phyloP scores from a whole-genome alignment of 2,113 vertebrate species.

The Apeltes quadracus region DNA sequence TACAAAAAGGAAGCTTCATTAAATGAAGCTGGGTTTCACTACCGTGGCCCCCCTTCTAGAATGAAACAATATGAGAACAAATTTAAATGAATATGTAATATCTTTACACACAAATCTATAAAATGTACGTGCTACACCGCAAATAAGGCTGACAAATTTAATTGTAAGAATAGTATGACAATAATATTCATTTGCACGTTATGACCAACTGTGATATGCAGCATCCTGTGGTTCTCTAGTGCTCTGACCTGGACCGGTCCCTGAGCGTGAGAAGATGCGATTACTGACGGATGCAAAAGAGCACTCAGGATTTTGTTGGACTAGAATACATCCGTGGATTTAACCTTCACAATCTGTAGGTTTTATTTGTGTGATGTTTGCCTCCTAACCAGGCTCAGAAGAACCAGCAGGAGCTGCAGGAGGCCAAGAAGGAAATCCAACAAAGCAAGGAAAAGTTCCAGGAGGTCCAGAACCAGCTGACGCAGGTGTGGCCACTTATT shows the following conservation, averaged over 20 bases:
- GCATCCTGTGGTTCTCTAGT: not conserved
- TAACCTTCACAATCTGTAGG: not conserved
- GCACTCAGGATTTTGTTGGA: not conserved
- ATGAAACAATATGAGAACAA: no score
- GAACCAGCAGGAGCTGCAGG: constrained; percentile 76
- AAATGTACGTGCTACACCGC: no score
- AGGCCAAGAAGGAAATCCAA: constrained; percentile 69
- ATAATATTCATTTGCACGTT: no score
- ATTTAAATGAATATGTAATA: no score
- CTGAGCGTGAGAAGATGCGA: no score
- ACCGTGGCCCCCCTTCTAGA: not conserved
- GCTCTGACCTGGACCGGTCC: not conserved
- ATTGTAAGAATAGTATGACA: no score
- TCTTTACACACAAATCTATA: no score
- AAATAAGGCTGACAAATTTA: no score
- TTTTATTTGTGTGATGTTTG: not conserved
- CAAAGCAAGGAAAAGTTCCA: constrained; percentile 65
- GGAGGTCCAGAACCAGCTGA: constrained; percentile 63
- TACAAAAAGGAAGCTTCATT: not conserved
- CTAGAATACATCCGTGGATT: not conserved
- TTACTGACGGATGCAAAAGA: no score
- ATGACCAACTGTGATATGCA: not conserved
- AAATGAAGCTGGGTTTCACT: not conserved
- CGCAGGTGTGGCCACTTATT: constrained; percentile 47
- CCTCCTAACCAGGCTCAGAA: constrained; percentile 76